Evolutionary conservation across 2,888 invertebrate species (phyloP), one percentile per base, ranked within the genome.

Genomic region (Agriopis leucophaearia): DNA sequence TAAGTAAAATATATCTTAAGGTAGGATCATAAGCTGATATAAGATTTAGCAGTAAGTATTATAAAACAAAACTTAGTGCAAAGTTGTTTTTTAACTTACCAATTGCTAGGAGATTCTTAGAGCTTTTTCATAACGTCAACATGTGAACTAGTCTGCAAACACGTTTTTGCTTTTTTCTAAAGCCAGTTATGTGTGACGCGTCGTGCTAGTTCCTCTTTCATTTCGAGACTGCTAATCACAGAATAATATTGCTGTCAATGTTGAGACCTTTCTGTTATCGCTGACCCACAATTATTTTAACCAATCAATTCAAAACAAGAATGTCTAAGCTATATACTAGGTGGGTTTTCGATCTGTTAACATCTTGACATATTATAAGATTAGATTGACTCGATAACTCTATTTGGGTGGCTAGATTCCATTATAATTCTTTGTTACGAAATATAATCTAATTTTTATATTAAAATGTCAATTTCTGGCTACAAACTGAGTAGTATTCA

Each of bases 281-380:
- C 40, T 54, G 16, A 16, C 54, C 38, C 40, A 54, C 38, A 15
- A 44, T 44, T 45, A 16, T 58, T 36, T n/a, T 47, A 16, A 10
- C 52, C 52, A 52, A 38, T 38, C 51, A 51, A n/a, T n/a, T 36
- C 8, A 51, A 51, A 51, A 36, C 6, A n/a, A 51, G 8, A 51
- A 51, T 51, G 9, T 8, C 8, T 36, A 13, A 9, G 12, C 50
- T n/a, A n/a, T n/a, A n/a, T n/a, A 8, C 15, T 36, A 38, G 36
- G 38, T 52, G 52, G n/a, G 15, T 8, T 52, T 12, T 36, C 51
- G 36, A 54, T 54, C 54, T 54, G 27, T 40, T 12, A 10, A 35
- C 5, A 51, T 36, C 2, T 12, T 10, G 15, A 47, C 47, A 48
- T 36, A 12, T 35, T 35, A 7, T 36, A 0, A 51, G 51, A 51